Percentiles rank a stretch among this genome's conserved stretches.
phyloP scores from a whole-genome alignment of 2,113 vertebrate species.

The Peromyscus leucopus region DNA sequence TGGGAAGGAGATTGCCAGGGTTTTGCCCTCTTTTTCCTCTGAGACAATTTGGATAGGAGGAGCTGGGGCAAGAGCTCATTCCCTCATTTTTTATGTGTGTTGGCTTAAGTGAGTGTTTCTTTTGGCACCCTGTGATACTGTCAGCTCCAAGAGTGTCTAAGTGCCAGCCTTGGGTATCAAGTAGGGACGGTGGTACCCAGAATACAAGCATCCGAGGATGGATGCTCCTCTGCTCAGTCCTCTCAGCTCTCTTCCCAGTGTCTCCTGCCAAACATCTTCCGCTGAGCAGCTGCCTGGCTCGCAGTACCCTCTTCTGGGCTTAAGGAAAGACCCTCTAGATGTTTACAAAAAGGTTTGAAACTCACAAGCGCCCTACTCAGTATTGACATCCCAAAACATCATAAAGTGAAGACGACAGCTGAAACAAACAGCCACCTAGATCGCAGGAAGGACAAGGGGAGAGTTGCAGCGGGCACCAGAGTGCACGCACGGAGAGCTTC shows the following conservation, averaged over 20 bases:
- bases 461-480: background rate
- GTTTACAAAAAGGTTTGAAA: background rate
- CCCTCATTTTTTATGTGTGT: background rate
- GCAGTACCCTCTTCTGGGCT: background rate
- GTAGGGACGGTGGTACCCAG: background rate
- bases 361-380: slow-evolving; percentile 14
- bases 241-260: background rate
- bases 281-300: background rate
- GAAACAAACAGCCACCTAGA: background rate
- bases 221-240: background rate
- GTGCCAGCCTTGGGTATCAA: background rate
- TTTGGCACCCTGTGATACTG: background rate
- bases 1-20: background rate
- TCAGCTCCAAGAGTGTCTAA: slow-evolving; percentile 42
- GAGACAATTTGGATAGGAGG: background rate
- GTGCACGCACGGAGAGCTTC: slow-evolving; percentile 40
- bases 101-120: slow-evolving; percentile 43
- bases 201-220: background rate
- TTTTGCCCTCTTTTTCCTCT: background rate
- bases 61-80: background rate
- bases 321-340: background rate
- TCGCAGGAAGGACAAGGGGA: background rate
- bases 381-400: background rate
- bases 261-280: background rate
- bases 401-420: background rate